Conservation (phyloP, 2,797 vertebrate species). For the Sebastiscus albofasciatus region DNA sequence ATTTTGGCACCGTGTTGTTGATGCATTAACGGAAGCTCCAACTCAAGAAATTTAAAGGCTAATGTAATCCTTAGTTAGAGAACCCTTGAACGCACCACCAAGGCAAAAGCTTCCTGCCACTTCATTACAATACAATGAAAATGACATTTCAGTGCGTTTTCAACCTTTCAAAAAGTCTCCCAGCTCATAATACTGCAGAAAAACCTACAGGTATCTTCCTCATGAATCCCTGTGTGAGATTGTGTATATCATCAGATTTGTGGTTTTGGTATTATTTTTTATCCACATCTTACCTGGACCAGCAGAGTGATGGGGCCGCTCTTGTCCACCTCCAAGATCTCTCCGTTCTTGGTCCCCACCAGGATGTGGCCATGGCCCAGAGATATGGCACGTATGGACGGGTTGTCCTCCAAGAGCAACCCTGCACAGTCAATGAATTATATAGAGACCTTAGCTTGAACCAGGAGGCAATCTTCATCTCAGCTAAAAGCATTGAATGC, state of each 20-base stretch:
- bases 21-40: not conserved
- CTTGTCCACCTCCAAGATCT: conserved; percentile 98
- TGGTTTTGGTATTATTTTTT: not conserved
- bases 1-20: not conserved
- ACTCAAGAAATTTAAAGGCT: not conserved
- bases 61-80: not conserved
- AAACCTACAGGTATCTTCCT: not conserved
- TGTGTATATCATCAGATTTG: not conserved
- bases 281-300: conserved; percentile 88
- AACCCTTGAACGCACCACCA: not conserved
- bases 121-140: not conserved
- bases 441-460: conserved; percentile 21
- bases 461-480: conserved; percentile 28
- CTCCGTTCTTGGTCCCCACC: conserved; percentile 98
- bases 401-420: conserved; percentile 97
- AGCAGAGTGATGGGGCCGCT: conserved; percentile 96
- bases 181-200: not conserved
- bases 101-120: not conserved
- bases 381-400: conserved; percentile 99
- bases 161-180: not conserved
- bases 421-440: conserved; percentile 78
- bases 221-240: not conserved
- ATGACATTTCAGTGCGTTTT: not conserved
- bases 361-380: conserved; percentile 98
- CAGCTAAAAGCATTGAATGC: conserved; percentile 39